Base-by-base conservation (phyloP, 2,888 invertebrate genomes). In the Leistus spinibarbis region DNA sequence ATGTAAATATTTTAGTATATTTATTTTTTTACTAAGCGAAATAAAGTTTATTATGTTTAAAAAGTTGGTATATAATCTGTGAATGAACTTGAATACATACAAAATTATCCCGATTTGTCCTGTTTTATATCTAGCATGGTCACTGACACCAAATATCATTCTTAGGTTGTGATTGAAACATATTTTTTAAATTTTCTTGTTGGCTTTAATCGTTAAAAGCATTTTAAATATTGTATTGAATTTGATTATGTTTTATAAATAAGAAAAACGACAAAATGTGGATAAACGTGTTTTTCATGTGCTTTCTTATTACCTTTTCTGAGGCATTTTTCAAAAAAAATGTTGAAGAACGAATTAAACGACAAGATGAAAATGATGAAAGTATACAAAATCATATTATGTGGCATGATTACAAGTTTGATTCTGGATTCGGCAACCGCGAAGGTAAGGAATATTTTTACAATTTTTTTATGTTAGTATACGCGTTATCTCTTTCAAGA, bases 391-490 rank as follows among this genome's bases (percentile, higher is more conserved):
- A 27, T 19, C 53, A 54, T 53, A 60, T 10, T 40, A 76, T 82
- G 76, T 84, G 85, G 85, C 79, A 84, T 77, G 81, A 83, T 3
- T 85, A 85, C 76, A 83, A 84, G 79, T 83, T 83, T 76, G 81
- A 79, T 54, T 81, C 81, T 2, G 84, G 81, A 4, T 79, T 81
- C 74, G 82, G 82, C 64, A 86, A 85, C 80, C 82, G 86, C 76
- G 86, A 87, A 83, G 87, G 87, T 87, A 81, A 82, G 76, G 16
- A 24, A 24, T 24, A 24, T 24, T 24, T 24, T 24, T 24, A 24
- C 24, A 7, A 24, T 24, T 24, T 24, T n/a, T n/a, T 24, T 24
- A 24, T 24, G 24, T 24, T 24, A 24, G n/a, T 24, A 24, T 24
- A 24, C n/a, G n/a, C n/a, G n/a, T n/a, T n/a, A n/a, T n/a, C n/a